These are phyloP conservation scores for Triplophysa siluroides DNA, from an alignment of 2,113 vertebrate genomes.

Conservation along the genomic window DNA sequence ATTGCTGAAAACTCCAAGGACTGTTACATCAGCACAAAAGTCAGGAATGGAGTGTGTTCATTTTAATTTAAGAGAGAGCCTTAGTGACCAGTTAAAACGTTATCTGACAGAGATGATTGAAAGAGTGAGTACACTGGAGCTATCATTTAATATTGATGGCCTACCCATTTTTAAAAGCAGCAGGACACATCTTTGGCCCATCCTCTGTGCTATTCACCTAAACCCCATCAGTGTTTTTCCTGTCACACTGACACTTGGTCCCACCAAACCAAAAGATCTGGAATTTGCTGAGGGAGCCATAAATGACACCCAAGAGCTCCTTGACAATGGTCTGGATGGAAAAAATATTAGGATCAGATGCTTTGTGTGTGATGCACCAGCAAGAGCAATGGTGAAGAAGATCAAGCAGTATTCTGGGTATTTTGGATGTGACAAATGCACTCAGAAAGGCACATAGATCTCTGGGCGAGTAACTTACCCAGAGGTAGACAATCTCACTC, in stretches of 20 bases:
- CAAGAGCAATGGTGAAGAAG: conserved; percentile 8
- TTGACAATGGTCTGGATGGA: conserved; percentile 11
- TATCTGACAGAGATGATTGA: neutral
- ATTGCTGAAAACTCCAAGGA: too few species aligned
- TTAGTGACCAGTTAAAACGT: neutral
- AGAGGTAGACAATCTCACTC: neutral
- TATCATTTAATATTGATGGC: conserved; percentile 9
- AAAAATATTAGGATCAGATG: neutral
- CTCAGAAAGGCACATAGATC: conserved; percentile 4
- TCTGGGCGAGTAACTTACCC: neutral
- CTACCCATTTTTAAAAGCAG: neutral
- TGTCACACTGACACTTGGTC: neutral
- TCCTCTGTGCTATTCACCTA: conserved; percentile 10
- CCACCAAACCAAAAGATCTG: conserved; percentile 1
- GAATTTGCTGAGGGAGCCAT: neutral
- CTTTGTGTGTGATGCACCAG: conserved; percentile 2
- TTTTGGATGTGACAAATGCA: neutral
- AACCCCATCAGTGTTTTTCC: neutral
- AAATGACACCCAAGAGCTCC: too few species aligned
- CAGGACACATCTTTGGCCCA: neutral
- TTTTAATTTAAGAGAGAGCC: neutral
- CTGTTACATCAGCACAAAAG: neutral
- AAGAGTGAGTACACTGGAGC: neutral
- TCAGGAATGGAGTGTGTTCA: neutral
- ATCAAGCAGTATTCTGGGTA: too few species aligned